Evolutionary conservation across 2,888 invertebrate genomes (phyloP).

Genomic region (Eustalomyia histrio): DNA sequence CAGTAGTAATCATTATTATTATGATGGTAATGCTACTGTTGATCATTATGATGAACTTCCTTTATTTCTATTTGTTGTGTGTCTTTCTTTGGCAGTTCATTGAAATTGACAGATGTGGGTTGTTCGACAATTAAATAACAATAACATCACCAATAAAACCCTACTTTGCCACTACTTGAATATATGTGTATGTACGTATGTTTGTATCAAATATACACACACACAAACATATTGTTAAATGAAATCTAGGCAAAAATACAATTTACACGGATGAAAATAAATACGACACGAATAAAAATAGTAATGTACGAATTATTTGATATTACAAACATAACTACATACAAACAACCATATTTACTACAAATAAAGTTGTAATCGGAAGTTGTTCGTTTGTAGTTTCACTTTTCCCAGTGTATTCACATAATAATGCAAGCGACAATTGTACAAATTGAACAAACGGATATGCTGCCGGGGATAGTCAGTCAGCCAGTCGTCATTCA

Average conservation of each 20-base stretch:
- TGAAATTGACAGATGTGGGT: constrained; percentile 78
- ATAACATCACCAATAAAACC: constrained; percentile 56
- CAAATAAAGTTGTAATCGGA: constrained; percentile 79
- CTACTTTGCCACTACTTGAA: constrained; percentile 11
- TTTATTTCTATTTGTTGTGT: constrained; percentile 46
- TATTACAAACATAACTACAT: constrained; percentile 71
- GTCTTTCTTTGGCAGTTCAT: constrained; percentile 72
- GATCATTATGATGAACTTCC: constrained; percentile 73
- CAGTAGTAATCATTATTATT: constrained; percentile 36
- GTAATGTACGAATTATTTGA: constrained; percentile 15
- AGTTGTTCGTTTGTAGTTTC: constrained; percentile 76
- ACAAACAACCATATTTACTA: constrained; percentile 50
- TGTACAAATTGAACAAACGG: constrained; percentile 77
- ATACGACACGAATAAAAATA: constrained; percentile 3
- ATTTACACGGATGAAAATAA: constrained; percentile 4
- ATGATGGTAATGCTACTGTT: constrained; percentile 44
- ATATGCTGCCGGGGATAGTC: constrained; percentile 72
- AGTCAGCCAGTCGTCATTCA: constrained; percentile 55
- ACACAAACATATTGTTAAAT: background rate
- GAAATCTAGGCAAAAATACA: background rate
- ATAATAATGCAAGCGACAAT: constrained; percentile 71
- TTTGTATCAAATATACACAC: constrained; percentile 1
- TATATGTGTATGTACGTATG: background rate
- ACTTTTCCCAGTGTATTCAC: constrained; percentile 44
- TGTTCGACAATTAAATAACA: constrained; percentile 63